Evolutionary conservation across 2,888 invertebrate genomes (phyloP).

Genomic region (Toxonevra muliebris): DNA sequence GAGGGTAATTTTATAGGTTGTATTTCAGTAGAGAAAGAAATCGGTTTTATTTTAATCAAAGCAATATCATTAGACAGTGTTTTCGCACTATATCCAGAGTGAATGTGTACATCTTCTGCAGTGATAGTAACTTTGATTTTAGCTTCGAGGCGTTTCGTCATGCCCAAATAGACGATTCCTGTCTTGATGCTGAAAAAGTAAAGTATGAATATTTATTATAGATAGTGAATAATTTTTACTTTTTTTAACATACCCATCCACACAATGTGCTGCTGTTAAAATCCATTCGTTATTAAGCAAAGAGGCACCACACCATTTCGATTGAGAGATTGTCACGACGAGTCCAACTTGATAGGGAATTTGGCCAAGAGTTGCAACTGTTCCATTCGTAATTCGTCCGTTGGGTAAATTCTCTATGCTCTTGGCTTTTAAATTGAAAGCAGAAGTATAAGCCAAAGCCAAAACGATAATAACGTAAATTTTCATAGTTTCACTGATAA

Average conservation of each 20-base stretch:
- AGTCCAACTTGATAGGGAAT: conserved; percentile 55
- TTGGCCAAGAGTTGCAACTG: conserved; percentile 39
- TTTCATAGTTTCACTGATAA: no score
- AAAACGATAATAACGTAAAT: conserved; percentile 47
- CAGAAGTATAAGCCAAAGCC: conserved; percentile 47
- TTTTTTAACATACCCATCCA: conserved; percentile 33
- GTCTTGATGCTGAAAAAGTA: conserved; percentile 33
- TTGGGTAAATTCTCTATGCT: conserved; percentile 15
- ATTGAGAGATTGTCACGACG: conserved; percentile 37
- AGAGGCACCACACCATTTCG: conserved; percentile 47
- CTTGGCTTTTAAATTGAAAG: conserved; percentile 36
- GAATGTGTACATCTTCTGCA: conserved; percentile 53
- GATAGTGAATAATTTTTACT: neutral
- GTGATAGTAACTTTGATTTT: conserved; percentile 45
- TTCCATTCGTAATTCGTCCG: conserved; percentile 47
- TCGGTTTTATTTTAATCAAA: conserved; percentile 46
- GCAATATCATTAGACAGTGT: conserved; percentile 53
- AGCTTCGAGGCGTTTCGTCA: conserved; percentile 46
- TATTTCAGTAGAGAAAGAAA: conserved; percentile 35
- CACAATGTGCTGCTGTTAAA: conserved; percentile 45
- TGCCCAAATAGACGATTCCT: conserved; percentile 51
- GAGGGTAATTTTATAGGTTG: conserved; percentile 43
- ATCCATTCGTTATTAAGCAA: conserved; percentile 39
- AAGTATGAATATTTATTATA: neutral
- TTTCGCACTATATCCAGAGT: conserved; percentile 53